Evolutionary conservation across 2,888 invertebrate species (phyloP).

Genomic region (Hydroisotoma schaefferi): DNA sequence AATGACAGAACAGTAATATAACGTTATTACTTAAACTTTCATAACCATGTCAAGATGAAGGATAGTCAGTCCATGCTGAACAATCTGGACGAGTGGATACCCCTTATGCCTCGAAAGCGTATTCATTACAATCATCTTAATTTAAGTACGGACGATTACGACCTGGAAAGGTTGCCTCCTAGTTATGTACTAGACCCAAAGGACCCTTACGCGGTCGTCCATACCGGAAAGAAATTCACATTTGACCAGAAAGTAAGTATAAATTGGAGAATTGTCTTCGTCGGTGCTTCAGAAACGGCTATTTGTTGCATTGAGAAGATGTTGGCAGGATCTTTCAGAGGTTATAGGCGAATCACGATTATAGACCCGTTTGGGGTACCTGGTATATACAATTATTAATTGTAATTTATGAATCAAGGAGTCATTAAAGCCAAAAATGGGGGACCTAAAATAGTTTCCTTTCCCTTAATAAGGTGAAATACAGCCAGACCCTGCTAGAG

Average conservation of each 20-base stretch:
- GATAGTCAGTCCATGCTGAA: conserved; percentile 45
- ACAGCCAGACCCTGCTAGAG: conserved; percentile 51
- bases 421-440: background rate
- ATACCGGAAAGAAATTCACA: conserved; percentile 39
- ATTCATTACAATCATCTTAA: conserved; percentile 40
- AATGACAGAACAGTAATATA: too few relatives aligned
- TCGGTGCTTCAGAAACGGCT: conserved; percentile 64
- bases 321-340: conserved; percentile 56
- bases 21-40: background rate
- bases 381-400: conserved; percentile 51
- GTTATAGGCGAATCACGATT: conserved; percentile 67
- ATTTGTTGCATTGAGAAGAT: conserved; percentile 63
- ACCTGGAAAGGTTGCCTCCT: conserved; percentile 38
- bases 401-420: background rate
- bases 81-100: conserved; percentile 54
- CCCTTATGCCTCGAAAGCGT: conserved; percentile 50
- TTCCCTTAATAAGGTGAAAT: conserved; percentile 5
- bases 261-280: conserved; percentile 62
- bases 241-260: conserved; percentile 55
- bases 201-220: conserved; percentile 33
- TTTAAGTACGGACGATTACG: conserved; percentile 28
- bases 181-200: conserved; percentile 20
- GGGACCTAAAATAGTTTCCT: background rate
- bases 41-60: background rate
- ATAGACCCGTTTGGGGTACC: conserved; percentile 66